phyloP scores from a whole-genome alignment of 2,797 vertebrate genomes.

The Vultur gryphus region DNA sequence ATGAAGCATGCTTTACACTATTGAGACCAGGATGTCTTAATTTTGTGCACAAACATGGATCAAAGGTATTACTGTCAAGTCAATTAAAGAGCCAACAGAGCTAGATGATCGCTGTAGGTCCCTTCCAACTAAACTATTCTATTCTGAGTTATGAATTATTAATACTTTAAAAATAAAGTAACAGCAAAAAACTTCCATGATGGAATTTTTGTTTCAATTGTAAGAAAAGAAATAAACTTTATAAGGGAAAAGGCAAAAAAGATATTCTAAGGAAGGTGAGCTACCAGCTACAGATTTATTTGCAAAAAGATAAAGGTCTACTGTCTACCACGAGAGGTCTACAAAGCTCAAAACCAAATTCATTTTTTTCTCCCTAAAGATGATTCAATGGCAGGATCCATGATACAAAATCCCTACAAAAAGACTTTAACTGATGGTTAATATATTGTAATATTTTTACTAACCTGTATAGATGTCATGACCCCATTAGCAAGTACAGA shows the following conservation, averaged over 20 bases:
- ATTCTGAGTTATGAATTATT: neutral
- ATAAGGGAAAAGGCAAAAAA: neutral
- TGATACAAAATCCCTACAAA: neutral
- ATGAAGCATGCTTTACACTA: neutral
- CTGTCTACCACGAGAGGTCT: neutral
- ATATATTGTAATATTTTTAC: neutral
- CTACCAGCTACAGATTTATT: neutral
- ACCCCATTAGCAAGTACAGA: slow-evolving; percentile 95
- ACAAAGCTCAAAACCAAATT: neutral
- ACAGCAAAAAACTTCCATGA: neutral
- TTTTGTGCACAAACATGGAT: neutral
- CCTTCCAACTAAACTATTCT: neutral
- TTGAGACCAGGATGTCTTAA: neutral
- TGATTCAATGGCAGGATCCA: neutral
- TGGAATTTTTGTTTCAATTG: neutral
- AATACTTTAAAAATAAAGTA: neutral
- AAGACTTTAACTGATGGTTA: neutral
- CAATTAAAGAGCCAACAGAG: neutral
- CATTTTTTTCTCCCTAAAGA: neutral
- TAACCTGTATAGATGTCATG: slow-evolving; percentile 92
- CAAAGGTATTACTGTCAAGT: neutral
- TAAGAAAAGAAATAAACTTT: neutral
- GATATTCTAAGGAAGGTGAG: neutral
- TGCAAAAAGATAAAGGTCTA: neutral
- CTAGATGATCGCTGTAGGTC: neutral